Evolutionary conservation across 2,888 invertebrate genomes (phyloP).

Genomic region (Agonopterix heracliana): DNA sequence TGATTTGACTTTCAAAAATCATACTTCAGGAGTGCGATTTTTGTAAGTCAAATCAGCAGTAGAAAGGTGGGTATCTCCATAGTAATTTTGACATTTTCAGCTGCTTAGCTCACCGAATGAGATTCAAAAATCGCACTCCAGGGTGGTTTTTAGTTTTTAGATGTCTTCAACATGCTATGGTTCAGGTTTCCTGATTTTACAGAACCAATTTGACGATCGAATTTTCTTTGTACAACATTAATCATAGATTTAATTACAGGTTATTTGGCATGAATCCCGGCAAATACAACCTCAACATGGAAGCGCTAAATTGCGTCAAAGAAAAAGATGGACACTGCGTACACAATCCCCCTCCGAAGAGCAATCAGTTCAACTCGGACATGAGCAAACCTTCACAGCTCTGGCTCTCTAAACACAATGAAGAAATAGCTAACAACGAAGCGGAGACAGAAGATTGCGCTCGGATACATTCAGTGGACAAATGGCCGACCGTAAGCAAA

Average conservation of each 20-base stretch:
- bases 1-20: too few relatives aligned
- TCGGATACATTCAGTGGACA: constrained; percentile 49
- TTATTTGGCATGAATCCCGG: constrained; percentile 59
- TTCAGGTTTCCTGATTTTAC: too few relatives aligned
- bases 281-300: constrained; percentile 55
- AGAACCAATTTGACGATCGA: too few relatives aligned
- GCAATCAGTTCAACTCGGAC: constrained; percentile 23
- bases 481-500: constrained; percentile 52
- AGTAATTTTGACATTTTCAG: too few relatives aligned
- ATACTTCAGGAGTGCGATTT: too few relatives aligned
- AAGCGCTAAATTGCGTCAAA: constrained; percentile 56
- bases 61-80: too few relatives aligned
- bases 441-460: constrained; percentile 49
- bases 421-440: constrained; percentile 28
- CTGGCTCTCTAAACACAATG: constrained; percentile 27
- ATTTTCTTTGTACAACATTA: too few relatives aligned
- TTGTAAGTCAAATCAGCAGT: too few relatives aligned
- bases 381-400: constrained; percentile 22
- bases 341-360: constrained; percentile 40
- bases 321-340: constrained; percentile 55
- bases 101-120: too few relatives aligned
- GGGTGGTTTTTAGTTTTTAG: too few relatives aligned
- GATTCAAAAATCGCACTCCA: too few relatives aligned
- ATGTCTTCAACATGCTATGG: too few relatives aligned
- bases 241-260: constrained; percentile 23